Conservation (phyloP, 92 coral and sea anemone species). For the Bergia sp. region DNA sequence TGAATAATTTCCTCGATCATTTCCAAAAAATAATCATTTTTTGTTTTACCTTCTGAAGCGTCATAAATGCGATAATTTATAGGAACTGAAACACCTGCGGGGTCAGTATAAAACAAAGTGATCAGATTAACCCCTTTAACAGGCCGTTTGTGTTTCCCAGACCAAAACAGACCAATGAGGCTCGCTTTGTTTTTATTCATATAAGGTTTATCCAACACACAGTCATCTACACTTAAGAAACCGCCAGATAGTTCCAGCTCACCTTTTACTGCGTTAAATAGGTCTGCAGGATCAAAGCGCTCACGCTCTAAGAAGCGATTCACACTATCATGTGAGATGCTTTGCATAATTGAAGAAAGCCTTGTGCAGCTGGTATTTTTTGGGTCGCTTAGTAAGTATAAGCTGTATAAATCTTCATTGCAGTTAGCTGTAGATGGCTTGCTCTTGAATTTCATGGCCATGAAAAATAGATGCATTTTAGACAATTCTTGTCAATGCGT, state of each 20-base stretch:
- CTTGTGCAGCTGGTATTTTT: neutral
- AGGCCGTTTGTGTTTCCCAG: neutral
- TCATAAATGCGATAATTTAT: no score
- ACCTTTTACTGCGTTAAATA: neutral
- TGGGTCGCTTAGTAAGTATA: neutral
- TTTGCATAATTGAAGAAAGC: neutral
- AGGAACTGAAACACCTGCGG: neutral
- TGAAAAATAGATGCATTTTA: no score
- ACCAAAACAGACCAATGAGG: neutral
- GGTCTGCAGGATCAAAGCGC: neutral
- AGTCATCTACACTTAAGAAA: neutral
- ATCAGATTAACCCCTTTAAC: neutral
- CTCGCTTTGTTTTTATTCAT: neutral
- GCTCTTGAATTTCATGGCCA: no score
- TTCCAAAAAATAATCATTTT: no score
- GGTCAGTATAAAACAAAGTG: neutral
- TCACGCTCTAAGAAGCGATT: neutral
- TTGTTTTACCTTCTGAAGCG: no score
- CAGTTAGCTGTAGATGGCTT: neutral
- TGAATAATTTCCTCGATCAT: no score
- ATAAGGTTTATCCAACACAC: neutral
- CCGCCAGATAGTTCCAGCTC: neutral
- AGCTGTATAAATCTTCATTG: neutral
- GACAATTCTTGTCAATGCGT: no score
- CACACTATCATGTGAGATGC: neutral